A percentile compares a stretch with the other conserved stretches of the same genome.
Evolutionary conservation across 2,888 invertebrate species (phyloP).

Genomic region (Xylophagus ater): DNA sequence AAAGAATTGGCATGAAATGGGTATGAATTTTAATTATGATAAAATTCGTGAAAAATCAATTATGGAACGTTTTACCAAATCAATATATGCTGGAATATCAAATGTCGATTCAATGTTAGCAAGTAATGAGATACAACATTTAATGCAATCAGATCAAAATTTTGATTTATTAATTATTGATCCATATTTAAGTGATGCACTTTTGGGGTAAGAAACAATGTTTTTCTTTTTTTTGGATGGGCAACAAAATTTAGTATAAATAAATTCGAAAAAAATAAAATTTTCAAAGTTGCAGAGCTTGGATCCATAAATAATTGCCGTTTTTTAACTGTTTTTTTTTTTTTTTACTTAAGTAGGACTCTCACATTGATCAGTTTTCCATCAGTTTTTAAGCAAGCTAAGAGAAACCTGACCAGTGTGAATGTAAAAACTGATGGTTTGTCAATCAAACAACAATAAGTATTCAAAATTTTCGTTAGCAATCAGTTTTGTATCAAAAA

Average conservation of each 20-base stretch:
- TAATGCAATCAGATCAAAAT: conserved; percentile 27
- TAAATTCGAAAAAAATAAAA: background rate
- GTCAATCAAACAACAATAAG: too few relatives aligned
- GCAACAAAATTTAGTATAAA: background rate
- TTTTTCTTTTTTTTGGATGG: background rate
- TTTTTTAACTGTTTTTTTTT: background rate
- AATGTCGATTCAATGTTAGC: conserved; percentile 31
- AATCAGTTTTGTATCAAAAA: too few relatives aligned
- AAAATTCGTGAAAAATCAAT: conserved; percentile 31
- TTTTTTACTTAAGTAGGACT: too few relatives aligned
- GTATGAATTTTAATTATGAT: conserved; percentile 31
- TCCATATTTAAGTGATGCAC: conserved; percentile 41
- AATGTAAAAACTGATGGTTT: too few relatives aligned
- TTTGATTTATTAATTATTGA: conserved; percentile 39
- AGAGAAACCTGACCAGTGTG: too few relatives aligned
- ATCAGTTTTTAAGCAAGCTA: too few relatives aligned
- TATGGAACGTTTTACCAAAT: conserved; percentile 33
- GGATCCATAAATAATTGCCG: background rate
- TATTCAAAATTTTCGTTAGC: too few relatives aligned
- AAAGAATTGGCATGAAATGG: conserved; percentile 35
- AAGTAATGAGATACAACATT: conserved; percentile 26
- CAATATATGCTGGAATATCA: conserved; percentile 34
- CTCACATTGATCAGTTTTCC: too few relatives aligned
- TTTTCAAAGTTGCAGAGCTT: background rate
- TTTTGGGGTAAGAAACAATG: conserved; percentile 29